Conservation (phyloP, 2,888 invertebrate genomes). For the Pollenia amentaria region DNA sequence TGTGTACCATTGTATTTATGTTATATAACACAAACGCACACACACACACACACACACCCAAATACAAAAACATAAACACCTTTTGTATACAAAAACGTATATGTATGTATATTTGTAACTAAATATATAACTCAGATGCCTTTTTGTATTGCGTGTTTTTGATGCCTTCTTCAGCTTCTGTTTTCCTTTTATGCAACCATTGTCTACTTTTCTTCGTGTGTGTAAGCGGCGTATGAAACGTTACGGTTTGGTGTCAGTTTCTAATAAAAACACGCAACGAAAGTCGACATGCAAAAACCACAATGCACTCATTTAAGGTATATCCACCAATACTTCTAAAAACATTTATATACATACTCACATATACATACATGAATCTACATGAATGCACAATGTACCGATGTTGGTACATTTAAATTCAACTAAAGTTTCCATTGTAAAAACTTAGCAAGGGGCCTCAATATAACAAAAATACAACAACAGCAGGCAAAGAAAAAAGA, state of each 20-base stretch:
- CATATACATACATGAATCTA: neutral
- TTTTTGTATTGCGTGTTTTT: neutral
- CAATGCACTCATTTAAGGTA: conserved; percentile 64
- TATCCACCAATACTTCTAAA: neutral
- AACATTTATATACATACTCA: neutral
- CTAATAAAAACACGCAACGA: conserved; percentile 62
- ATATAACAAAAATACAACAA: too few species aligned
- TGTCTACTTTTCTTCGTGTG: neutral
- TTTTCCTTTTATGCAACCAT: neutral
- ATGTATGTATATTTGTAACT: neutral
- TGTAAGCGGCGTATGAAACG: conserved; percentile 32
- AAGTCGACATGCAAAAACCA: conserved; percentile 58
- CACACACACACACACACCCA: neutral
- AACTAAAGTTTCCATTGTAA: too few species aligned
- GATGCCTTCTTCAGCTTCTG: neutral
- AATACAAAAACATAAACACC: neutral
- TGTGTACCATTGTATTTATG: neutral
- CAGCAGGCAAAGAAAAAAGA: too few species aligned
- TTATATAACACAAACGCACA: neutral
- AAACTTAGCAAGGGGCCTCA: too few species aligned
- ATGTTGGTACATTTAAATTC: too few species aligned
- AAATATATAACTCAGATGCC: neutral
- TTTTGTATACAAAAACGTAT: neutral
- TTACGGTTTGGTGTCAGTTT: conserved; percentile 60
- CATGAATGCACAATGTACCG: neutral